Conservation (phyloP, 35 echinoderm and acorn worm species). For the Patiria miniata region DNA sequence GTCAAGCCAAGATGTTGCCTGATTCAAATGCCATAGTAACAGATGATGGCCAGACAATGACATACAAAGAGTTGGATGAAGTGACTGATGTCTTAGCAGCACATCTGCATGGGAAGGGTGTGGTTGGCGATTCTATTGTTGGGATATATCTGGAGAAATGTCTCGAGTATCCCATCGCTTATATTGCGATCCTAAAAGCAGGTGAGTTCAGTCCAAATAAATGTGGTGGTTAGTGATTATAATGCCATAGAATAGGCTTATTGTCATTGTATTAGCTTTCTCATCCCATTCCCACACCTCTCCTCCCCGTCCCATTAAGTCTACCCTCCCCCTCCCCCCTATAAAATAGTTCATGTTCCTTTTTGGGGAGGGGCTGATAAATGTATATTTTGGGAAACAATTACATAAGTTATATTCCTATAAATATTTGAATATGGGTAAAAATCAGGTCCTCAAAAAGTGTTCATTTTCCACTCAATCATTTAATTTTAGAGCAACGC, state of each 20-base stretch:
- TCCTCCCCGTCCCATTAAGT: background rate
- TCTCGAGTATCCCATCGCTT: constrained; percentile 50
- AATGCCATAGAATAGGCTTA: no score
- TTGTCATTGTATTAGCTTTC: background rate
- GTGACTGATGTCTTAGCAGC: constrained; percentile 42
- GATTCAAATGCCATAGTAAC: constrained; percentile 28
- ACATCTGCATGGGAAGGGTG: constrained; percentile 45
- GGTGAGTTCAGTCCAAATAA: no score
- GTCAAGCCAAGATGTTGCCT: constrained; percentile 34
- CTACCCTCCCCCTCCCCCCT: no score
- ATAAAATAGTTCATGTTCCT: no score
- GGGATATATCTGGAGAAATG: constrained; percentile 61
- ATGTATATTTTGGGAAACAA: no score
- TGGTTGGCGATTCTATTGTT: constrained; percentile 39
- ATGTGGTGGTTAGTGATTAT: no score
- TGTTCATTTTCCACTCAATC: no score
- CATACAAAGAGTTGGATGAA: constrained; percentile 49
- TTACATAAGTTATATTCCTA: no score
- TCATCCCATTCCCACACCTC: background rate
- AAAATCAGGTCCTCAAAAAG: no score
- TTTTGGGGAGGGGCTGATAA: no score
- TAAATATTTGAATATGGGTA: no score
- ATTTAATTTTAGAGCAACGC: no score
- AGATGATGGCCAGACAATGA: constrained; percentile 47
- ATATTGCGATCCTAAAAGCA: constrained; percentile 64